These are phyloP conservation scores for Ditylenchus dipsaci DNA, from an alignment of 1,140 invertebrate species.

Conservation along the genomic window DNA sequence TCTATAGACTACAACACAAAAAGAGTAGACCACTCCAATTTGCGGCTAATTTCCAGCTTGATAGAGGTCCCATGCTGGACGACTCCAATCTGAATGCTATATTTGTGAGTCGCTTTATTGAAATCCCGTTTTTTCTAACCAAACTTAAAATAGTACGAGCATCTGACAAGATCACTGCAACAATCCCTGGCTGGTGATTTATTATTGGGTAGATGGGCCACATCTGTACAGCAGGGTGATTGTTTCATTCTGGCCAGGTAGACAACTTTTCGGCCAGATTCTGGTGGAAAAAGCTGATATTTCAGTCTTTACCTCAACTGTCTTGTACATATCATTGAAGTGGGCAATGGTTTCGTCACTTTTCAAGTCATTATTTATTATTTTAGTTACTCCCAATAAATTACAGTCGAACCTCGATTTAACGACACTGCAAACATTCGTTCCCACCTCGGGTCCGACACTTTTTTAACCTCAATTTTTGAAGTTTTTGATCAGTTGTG, in stretches of 20 bases:
- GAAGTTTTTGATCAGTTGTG: no score
- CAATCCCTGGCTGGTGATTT: conserved; percentile 68
- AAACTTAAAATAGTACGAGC: conserved; percentile 71
- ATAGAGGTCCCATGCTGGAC: conserved; percentile 79
- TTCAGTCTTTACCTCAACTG: conserved; percentile 94
- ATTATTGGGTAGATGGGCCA: conserved; percentile 37
- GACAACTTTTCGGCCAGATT: conserved; percentile 95
- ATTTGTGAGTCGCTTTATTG: conserved; percentile 63
- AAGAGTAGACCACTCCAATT: conserved; percentile 92
- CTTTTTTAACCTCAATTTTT: no score
- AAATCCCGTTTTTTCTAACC: background rate
- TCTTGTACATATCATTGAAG: conserved; percentile 91
- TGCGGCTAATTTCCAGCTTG: conserved; percentile 87
- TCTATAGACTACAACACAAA: conserved; percentile 68
- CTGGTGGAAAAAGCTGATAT: conserved; percentile 59
- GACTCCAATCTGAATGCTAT: conserved; percentile 98
- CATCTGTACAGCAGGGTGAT: conserved; percentile 60
- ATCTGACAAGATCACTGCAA: conserved; percentile 89
- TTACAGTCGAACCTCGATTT: no score
- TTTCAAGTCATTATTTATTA: conserved; percentile 72
- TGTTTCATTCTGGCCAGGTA: conserved; percentile 89
- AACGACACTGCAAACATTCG: no score
- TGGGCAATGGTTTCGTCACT: conserved; percentile 95
- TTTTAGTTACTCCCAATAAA: conserved; percentile 7
- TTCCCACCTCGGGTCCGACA: no score